Evolutionary conservation across 2,797 vertebrate species (phyloP), one percentile per base, ranked within the genome.

Genomic region (Chelon labrosus): DNA sequence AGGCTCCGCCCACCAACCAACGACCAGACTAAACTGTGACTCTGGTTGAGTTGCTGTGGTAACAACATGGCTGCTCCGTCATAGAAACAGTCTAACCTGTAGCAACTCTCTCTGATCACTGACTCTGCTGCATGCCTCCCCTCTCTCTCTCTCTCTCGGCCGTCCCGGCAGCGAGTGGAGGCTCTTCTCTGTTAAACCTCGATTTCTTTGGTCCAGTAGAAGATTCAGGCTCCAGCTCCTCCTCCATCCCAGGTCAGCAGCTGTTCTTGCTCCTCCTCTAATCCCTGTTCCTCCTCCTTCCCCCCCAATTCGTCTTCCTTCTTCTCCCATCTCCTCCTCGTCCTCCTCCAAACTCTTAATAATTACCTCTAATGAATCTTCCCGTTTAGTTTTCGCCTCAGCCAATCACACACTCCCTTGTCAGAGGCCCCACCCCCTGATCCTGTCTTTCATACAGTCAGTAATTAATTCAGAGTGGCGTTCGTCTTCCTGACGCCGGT

Each of bases 151-250:
- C 80, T 89, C 83, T 75, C 1, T 76, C 11, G 66, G 78, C 75
- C 90, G 93, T 93, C 89, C 55, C 49, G 90, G 93, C 96, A 99
- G 97, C 97, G 93, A 98, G 96, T 91, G 98, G 97, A 95, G 97
- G 97, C 95, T 99, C 98, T 89, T 96, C 97, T 96, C 95, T 98
- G 85, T 96, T 99, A 94, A 99, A 98, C 95, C 97, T 99, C 95
- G 98, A 99, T 93, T 98, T 99, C 96, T 99, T 99, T 96, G 98
- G 98, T 94, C 97, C 97, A 74, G 96, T 99, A 95, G 98, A 99
- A 94, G 98, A 98, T 94, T 98, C 95, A 92, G 96, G 96, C 93
- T 97, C 96, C 94, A 94, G 94, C 93, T 94, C 94, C 66, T 93
- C 97, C 86, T 93, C 94, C 85, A 97, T 99, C 71, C 98, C 98